Conservation (phyloP, 2,797 vertebrate genomes). For the Dermochelys coriacea region DNA sequence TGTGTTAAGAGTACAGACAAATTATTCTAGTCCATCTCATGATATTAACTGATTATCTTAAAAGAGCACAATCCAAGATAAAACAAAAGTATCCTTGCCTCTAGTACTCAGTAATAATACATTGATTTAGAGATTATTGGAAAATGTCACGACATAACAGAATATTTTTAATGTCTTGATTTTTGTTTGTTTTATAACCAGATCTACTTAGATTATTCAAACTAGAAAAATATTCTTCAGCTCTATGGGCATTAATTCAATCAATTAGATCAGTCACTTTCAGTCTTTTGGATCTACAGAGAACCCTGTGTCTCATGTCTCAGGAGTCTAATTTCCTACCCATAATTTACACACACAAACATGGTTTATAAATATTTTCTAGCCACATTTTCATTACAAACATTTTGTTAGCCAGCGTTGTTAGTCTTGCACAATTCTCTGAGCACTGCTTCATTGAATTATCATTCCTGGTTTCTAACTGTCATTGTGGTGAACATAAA, state of each 20-base stretch:
- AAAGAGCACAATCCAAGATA: background rate
- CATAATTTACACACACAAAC: background rate
- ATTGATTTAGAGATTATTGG: background rate
- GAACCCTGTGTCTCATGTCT: background rate
- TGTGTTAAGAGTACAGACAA: background rate
- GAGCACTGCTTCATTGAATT: background rate
- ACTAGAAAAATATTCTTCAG: background rate
- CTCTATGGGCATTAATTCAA: background rate
- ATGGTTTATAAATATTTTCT: background rate
- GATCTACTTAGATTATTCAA: background rate
- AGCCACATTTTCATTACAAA: background rate
- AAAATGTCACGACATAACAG: background rate
- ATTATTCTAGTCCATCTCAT: background rate
- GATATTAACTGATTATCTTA: background rate
- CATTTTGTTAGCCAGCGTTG: background rate
- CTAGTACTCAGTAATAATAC: background rate
- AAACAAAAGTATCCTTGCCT: background rate
- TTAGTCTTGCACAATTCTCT: background rate
- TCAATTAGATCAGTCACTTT: background rate
- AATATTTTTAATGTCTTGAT: background rate
- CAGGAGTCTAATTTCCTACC: background rate
- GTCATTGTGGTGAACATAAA: constrained; percentile 9
- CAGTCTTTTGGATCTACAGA: background rate
- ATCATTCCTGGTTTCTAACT: background rate
- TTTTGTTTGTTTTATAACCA: background rate